phyloP scores from a whole-genome alignment of 92 coral and sea anemone species.

The Epizoanthus rinbou region DNA sequence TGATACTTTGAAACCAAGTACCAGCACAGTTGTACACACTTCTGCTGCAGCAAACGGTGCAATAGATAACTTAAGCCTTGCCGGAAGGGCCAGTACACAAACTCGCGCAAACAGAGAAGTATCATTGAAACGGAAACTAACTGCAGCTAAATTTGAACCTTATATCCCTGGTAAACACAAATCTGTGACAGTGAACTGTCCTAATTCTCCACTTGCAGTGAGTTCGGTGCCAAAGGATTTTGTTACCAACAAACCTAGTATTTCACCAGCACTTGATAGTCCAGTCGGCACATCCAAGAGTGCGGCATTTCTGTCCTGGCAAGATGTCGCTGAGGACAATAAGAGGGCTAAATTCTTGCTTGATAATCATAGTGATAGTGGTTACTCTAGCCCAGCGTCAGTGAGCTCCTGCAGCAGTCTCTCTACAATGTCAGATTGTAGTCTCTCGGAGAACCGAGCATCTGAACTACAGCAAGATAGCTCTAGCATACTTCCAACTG shows the following conservation, averaged over 20 bases:
- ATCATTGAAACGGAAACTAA: conserved; percentile 39
- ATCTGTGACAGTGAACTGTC: conserved; percentile 1
- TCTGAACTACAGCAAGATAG: neutral
- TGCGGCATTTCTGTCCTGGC: conserved; percentile 57
- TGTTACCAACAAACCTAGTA: neutral
- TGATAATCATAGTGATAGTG: conserved; percentile 88
- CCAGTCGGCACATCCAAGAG: neutral
- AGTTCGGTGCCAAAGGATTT: neutral
- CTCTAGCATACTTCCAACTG: neutral
- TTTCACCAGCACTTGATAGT: neutral
- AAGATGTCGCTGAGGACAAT: conserved; percentile 55
- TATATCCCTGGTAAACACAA: conserved; percentile 83
- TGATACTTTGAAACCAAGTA: neutral
- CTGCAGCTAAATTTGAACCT: conserved; percentile 71
- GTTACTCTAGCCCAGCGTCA: conserved; percentile 93
- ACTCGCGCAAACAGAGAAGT: neutral
- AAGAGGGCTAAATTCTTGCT: conserved; percentile 14
- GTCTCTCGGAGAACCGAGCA: neutral
- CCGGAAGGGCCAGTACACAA: conserved; percentile 6
- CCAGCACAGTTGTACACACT: neutral
- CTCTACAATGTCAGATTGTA: conserved; percentile 16
- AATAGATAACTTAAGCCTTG: neutral
- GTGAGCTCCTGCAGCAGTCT: conserved; percentile 84
- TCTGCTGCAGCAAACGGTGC: neutral
- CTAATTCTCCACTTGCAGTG: conserved; percentile 42